Evolutionary conservation across 2,888 invertebrate genomes (phyloP), one percentile per base, ranked within the genome.

Genomic region (Melieria omissa): DNA sequence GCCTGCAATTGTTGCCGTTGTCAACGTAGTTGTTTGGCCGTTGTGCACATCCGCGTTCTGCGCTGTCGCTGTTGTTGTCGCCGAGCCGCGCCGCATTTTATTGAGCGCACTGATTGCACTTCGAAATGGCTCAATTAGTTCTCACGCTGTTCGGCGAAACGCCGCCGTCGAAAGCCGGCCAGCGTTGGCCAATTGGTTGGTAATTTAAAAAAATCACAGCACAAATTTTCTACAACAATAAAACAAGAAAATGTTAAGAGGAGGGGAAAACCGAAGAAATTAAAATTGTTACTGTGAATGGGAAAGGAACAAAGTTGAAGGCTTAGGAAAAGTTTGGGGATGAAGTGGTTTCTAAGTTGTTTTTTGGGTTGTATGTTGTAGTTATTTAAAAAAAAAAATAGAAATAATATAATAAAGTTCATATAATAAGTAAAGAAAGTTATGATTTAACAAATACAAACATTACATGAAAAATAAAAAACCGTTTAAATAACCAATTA

Each of bases 41-140:
- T 58, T 57, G 7, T 41, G n/a, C 57, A 54, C 49, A 55, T 63
- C 64, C 70, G 67, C 67, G 67, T 52, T 60, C 67, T 61, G 14
- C 66, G 71, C 44, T 69, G 67, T 70, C 62, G 66, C 65, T 42
- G 54, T 57, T 65, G 69, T n/a, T 45, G 49, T 66, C 63, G 42
- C 44, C 44, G 54, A 14, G 9, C 44, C 49, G 63, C 65, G 69
- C 72, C 71, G 49, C 57, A 60, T 65, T 47, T 64, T 74, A 54
- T 68, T 70, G 61, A 60, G 65, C 66, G 41, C 57, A 63, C 52
- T 52, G 46, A 62, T 70, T 65, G 54, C 45, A 42, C 77, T 78
- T 74, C 77, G 29, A 79, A 82, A 84, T 82, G 82, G 79, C 83
- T 83, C 83, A 83, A 83, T 83, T 84, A 84, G 84, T 82, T 84